Evolutionary conservation across 2,797 vertebrate genomes (phyloP).

Genomic region (Alca torda): DNA sequence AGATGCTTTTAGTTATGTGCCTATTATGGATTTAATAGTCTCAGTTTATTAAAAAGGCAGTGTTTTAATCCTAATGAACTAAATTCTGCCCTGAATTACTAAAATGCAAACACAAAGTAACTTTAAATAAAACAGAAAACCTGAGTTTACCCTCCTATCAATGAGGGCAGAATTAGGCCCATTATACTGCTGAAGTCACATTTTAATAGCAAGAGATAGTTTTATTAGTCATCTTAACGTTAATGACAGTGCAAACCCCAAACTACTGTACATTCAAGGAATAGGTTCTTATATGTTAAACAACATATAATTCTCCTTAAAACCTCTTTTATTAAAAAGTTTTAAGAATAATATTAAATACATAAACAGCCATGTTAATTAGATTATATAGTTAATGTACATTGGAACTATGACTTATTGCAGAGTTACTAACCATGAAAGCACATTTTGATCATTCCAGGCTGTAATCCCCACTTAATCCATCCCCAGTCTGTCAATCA

Average conservation of each 20-base stretch:
- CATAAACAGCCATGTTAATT: constrained; percentile 77
- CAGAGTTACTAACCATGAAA: constrained; percentile 74
- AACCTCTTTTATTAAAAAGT: constrained; percentile 72
- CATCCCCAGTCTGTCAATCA: constrained; percentile 76
- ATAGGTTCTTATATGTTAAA: constrained; percentile 56
- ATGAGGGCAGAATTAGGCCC: not conserved
- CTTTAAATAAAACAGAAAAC: not conserved
- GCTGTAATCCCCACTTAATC: constrained; percentile 76
- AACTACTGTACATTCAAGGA: constrained; percentile 37
- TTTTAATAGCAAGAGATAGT: constrained; percentile 15
- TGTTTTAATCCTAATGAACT: not conserved
- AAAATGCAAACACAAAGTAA: not conserved
- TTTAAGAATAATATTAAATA: constrained; percentile 69
- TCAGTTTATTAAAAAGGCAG: not conserved
- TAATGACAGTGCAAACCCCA: constrained; percentile 10
- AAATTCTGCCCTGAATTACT: not conserved
- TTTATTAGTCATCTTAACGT: not conserved
- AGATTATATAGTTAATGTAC: constrained; percentile 75
- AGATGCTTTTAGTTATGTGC: not conserved
- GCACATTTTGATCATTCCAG: constrained; percentile 73
- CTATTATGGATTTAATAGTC: not conserved
- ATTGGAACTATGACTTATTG: constrained; percentile 70
- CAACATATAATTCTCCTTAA: constrained; percentile 63
- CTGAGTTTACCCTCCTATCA: not conserved
- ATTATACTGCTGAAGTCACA: not conserved